Evolutionary conservation across 1,140 invertebrate genomes (phyloP), one percentile per base, ranked within the genome.

Genomic region (Dreissena polymorpha): DNA sequence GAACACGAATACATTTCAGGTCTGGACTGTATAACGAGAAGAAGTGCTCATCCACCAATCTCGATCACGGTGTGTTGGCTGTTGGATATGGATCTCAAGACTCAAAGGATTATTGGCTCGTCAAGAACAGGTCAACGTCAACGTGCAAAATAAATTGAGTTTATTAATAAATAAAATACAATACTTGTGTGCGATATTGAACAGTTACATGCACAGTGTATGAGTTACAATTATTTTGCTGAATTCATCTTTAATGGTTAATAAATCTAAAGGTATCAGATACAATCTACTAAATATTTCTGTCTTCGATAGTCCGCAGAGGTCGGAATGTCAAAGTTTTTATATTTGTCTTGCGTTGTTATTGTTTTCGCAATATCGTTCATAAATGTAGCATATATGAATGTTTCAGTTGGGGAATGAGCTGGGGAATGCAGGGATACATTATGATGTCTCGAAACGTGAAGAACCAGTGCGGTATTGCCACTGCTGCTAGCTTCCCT

Each of bases 51-150:
- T 92, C 95, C 0, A 90, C 93, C 16, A 92, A 95, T 65, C 93
- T 98, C 13, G 96, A 98, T 92, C 97, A 98, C 91, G 97, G 97
- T 84, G 98, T 98, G 14, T 91, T 97, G 21, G 94, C 95, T 76
- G 96, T 98, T 70, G 97, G 97, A 29, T 98, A 97, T 91, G 97
- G 97, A 21, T 94, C 94, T 0, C 27, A 76, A 13, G 69, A 73
- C 21, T 94, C 94, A 23, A 69, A 93, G 23, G 96, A 97, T 89
- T 96, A 96, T 83, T 99, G 97, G 97, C 95, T 98, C 10, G 93
- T 98, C 25, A 97, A 98, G 88, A 99, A 98, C 93, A 84, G 91
- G 89, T 93, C 2, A 60, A 21, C 25, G n/a, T 10, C 60, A 64
- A 21, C 25, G 14, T 64, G 14, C 14, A 64, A 10, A 64, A 10